Conservation (phyloP, 2,797 vertebrate species). For the Rallus crepitans region DNA sequence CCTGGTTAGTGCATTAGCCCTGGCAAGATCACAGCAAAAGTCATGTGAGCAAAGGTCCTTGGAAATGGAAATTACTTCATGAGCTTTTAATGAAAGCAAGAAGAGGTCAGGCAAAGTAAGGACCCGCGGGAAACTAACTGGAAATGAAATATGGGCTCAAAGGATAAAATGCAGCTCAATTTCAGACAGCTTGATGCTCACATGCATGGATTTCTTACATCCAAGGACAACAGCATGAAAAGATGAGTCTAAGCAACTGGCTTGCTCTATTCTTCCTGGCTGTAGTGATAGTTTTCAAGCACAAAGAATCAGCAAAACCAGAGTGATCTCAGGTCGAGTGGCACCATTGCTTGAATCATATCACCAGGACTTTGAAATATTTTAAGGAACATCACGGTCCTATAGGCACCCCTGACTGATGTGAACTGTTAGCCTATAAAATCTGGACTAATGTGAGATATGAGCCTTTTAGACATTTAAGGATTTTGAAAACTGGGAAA, state of each 20-base stretch:
- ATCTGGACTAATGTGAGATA: not conserved
- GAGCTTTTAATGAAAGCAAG: not conserved
- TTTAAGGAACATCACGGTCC: not conserved
- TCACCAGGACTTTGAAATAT: not conserved
- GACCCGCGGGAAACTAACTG: not conserved
- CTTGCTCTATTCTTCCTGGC: not conserved
- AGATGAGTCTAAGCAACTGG: not conserved
- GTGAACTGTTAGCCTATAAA: not conserved
- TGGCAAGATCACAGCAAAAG: not conserved
- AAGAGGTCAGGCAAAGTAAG: conserved; percentile 19
- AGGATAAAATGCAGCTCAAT: not conserved
- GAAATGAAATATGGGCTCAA: not conserved
- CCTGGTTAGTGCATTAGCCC: not conserved
- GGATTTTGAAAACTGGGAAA: not conserved
- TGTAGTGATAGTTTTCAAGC: not conserved
- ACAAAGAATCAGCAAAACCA: not conserved
- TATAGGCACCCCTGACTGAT: not conserved
- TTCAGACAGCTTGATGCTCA: not conserved
- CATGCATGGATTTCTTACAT: not conserved
- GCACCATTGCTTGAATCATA: not conserved
- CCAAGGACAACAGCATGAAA: not conserved
- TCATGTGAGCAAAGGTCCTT: not conserved
- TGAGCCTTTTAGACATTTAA: not conserved
- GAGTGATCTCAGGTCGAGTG: not conserved
- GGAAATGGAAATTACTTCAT: not conserved